Evolutionary conservation across 2,113 vertebrate genomes (phyloP), one percentile per base, ranked within the genome.

Genomic region (Gasterosteus aculeatus): DNA sequence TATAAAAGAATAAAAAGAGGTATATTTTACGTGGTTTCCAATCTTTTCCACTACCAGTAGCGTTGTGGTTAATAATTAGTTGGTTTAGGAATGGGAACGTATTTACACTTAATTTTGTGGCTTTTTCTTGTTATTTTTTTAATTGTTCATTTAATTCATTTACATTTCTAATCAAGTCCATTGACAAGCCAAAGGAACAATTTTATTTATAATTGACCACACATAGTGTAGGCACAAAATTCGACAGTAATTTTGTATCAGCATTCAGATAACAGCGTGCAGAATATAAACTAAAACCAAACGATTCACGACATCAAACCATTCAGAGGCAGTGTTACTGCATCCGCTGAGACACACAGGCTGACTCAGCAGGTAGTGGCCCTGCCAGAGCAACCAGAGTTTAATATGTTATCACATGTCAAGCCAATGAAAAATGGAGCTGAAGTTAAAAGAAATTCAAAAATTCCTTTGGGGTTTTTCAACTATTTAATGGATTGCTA

Each of bases 331-430:
- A 6, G 56, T 57, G 38, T 57, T 38, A 1, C 54, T 54, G 70
- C 70, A 74, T 69, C 62, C 41, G 58, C 77, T n/a, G 64, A 39
- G 69, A 77, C n/a, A 19, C 26, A 58, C n/a, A 41, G 63, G 62
- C 59, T 81, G 85, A 86, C 66, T 86, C 85, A 81, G 78, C 81
- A 75, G 66, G 56, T 41, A 46, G 33, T 26, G 66, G 39, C 65
- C 18, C 64, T 78, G 44, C 38, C 62, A 59, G 44, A 61, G 68
- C 47, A 69, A 53, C 76, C 65, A 49, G n/a, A 35, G 69, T 85
- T 54, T 72, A 72, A 75, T 60, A 69, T 72, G 63, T 62, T 66
- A 70, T 62, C 69, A 79, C 19, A 14, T 26, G 31, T 12, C 46
- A 38, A 73, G 53, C 31, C 9, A 35, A 33, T 7, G 39, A 58